These are phyloP conservation scores for Drosophila rufa DNA, from an alignment of 1,140 invertebrate species.

Conservation along the genomic window DNA sequence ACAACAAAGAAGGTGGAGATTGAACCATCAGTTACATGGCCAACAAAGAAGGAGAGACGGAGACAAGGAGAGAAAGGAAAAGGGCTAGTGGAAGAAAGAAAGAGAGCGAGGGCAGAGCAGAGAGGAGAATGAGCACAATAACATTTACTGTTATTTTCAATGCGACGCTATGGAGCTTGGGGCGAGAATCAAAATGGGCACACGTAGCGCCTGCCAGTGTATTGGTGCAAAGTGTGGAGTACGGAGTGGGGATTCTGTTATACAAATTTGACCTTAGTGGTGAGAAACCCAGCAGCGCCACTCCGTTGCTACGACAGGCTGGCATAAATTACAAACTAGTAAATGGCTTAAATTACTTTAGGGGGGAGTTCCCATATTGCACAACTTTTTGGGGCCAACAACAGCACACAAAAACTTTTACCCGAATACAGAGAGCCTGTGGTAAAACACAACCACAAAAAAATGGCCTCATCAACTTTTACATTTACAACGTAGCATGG, in stretches of 20 bases:
- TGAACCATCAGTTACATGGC: conserved; percentile 50
- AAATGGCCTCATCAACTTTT: conserved; percentile 52
- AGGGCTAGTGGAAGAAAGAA: conserved; percentile 7
- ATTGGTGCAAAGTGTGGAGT: conserved; percentile 1
- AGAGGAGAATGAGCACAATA: conserved; percentile 56
- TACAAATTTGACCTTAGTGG: conserved; percentile 60
- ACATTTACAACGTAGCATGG: conserved; percentile 65
- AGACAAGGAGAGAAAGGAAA: conserved; percentile 5
- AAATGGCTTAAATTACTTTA: conserved; percentile 25
- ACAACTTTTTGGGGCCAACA: conserved; percentile 25
- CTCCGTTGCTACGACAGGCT: conserved; percentile 8
- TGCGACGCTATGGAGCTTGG: conserved; percentile 37
- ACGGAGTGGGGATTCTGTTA: conserved; percentile 42
- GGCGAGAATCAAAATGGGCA: conserved; percentile 54
- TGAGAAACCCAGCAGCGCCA: conserved; percentile 34
- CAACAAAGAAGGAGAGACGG: conserved; percentile 25
- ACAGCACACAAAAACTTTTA: conserved; percentile 14
- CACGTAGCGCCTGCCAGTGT: conserved; percentile 21
- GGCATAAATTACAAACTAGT: conserved; percentile 41
- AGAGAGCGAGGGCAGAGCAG: conserved; percentile 5
- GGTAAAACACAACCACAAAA: conserved; percentile 5
- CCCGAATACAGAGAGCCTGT: conserved; percentile 20
- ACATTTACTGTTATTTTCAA: conserved; percentile 67
- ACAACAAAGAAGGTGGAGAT: conserved; percentile 31
- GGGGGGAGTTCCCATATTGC: conserved; percentile 26